Base-by-base conservation (phyloP, 2,113 vertebrate species). In the Tupaia tana region DNA sequence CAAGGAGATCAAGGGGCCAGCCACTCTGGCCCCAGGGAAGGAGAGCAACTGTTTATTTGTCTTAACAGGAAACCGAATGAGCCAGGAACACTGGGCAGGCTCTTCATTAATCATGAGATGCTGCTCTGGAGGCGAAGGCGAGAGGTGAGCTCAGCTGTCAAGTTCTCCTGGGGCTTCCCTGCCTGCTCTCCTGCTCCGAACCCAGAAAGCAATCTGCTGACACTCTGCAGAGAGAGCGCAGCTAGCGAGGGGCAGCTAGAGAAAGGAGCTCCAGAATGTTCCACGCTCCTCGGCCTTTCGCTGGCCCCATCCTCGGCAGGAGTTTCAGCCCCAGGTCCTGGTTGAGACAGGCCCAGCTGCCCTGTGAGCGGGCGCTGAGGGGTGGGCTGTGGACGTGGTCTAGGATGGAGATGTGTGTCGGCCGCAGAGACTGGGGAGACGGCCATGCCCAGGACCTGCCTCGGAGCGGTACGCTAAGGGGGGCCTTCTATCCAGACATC, bases 31-130 rank as follows among this genome's bases (percentile, higher is more conserved):
- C 86, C 88, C 71, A 34, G 82, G 69, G 83, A 77, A 95, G 79
- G 93, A 75, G 69, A 83, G 87, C 64, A 61, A 78, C 88, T 52
- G 83, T 95, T 89, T 87, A 43, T 74, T 96, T 96, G 89, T 96
- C 96, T 93, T 95, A 97, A 96, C 91, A 89, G 93, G 82, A 95
- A 93, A n/a, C 64, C 58, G 2, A 1, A 74, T 0, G 20, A 95
- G 79, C 86, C 52, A 29, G 91, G 89, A 96, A n/a, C 1, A 0
- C n/a, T 0, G 9, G 6, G n/a, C 0, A 0, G 67, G 66, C 59
- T 95, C 85, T 19, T 86, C 94, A 27, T 24, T 59, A 97, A 31
- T 59, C 88, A 2, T 12, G 73, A 25, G 43, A 43, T 43, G 43
- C 43, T 43, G 43, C 43, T 43, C 43, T 4, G 43, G 43, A 43